These are phyloP conservation scores for Toxotes chatareus DNA, from an alignment of 2,113 vertebrate genomes.

Conservation along the genomic window DNA sequence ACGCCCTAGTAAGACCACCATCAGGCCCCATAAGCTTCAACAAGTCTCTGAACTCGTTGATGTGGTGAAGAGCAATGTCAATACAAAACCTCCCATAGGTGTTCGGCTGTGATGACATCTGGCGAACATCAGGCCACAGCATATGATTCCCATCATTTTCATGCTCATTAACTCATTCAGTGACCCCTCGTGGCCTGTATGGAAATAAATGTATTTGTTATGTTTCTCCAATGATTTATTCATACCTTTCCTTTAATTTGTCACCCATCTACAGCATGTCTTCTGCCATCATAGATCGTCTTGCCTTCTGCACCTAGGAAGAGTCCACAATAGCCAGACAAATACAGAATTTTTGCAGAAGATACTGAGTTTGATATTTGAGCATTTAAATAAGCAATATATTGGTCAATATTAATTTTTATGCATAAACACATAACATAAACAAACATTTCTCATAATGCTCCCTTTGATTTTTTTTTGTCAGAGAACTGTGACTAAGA, in stretches of 20 bases:
- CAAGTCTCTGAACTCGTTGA: not conserved
- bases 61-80: not conserved
- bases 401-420: not conserved
- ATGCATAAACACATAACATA: not conserved
- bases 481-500: not conserved
- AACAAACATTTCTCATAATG: not conserved
- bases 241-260: not conserved
- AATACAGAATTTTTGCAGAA: not conserved
- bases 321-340: not conserved
- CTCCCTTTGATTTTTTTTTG: not conserved
- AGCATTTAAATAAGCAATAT: not conserved
- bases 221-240: not conserved
- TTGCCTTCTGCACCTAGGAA: not conserved
- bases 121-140: not conserved
- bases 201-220: not conserved
- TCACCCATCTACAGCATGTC: not conserved
- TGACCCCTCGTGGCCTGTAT: not conserved
- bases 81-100: not conserved
- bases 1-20: not conserved
- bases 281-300: not conserved
- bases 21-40: not conserved
- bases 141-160: not conserved
- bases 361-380: not conserved
- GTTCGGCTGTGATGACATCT: not conserved
- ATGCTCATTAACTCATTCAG: not conserved